phyloP scores from a whole-genome alignment of 1,140 invertebrate genomes.

The Eufriesea mexicana region DNA sequence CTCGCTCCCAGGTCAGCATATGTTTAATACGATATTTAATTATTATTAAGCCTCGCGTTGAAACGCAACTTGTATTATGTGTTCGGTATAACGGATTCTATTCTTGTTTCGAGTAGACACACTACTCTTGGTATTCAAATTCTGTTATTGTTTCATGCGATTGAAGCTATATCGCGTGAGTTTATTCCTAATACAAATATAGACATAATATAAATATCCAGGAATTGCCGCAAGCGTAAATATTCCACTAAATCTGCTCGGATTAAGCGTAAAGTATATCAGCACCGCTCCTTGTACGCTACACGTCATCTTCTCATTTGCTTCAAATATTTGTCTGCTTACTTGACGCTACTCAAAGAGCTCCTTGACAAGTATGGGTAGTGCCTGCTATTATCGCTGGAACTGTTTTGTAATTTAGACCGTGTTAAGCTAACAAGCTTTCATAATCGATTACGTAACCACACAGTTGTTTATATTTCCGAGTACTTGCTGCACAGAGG shows the following conservation, averaged over 20 bases:
- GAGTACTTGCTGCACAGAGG: not conserved
- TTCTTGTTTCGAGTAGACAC: too few relatives aligned
- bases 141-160: too few relatives aligned
- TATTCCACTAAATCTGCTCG: not conserved
- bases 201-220: too few relatives aligned
- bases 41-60: too few relatives aligned
- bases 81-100: too few relatives aligned
- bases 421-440: constrained; percentile 30
- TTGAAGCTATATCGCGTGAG: too few relatives aligned
- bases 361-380: not conserved
- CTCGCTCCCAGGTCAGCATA: too few relatives aligned
- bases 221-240: not conserved
- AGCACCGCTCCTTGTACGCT: too few relatives aligned
- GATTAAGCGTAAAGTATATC: not conserved
- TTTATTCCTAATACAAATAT: too few relatives aligned
- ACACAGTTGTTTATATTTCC: constrained; percentile 32
- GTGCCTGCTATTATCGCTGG: not conserved
- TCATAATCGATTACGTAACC: constrained; percentile 37
- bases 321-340: not conserved
- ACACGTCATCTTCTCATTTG: not conserved
- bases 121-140: too few relatives aligned
- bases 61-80: too few relatives aligned
- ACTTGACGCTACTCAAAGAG: not conserved
- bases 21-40: too few relatives aligned
- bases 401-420: constrained; percentile 37